phyloP scores from a whole-genome alignment of 2,888 invertebrate species.

The Lycophotia porphyrea region DNA sequence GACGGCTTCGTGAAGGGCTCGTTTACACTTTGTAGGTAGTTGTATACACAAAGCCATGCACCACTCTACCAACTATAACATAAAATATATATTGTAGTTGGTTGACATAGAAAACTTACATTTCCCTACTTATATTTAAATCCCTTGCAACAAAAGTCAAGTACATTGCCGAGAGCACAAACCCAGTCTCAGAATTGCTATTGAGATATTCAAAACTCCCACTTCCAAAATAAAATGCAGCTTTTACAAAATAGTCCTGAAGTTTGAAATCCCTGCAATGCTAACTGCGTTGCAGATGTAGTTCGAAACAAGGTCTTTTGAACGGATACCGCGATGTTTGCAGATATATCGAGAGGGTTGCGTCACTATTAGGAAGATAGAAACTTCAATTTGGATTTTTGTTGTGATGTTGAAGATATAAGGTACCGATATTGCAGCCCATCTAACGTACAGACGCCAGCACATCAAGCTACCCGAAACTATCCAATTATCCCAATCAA shows the following conservation, averaged over 20 bases:
- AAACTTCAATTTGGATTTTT: background rate
- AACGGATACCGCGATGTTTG: slow-evolving; percentile 9
- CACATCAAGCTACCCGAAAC: too few species aligned
- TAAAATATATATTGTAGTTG: background rate
- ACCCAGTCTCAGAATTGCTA: background rate
- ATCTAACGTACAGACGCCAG: too few species aligned
- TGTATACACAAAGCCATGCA: background rate
- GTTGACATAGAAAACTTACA: background rate
- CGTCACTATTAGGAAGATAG: background rate
- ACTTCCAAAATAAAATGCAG: slow-evolving; percentile 20
- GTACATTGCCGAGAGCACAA: background rate
- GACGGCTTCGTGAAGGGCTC: too few species aligned
- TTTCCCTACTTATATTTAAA: background rate
- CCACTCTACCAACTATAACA: background rate
- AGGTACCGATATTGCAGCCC: background rate
- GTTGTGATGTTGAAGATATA: background rate
- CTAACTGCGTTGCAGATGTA: slow-evolving; percentile 48
- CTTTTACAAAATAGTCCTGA: background rate
- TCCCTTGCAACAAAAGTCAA: background rate
- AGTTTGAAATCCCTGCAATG: slow-evolving; percentile 34
- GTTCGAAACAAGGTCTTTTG: slow-evolving; percentile 30
- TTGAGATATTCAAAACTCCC: background rate
- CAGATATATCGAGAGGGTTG: slow-evolving; percentile 8
- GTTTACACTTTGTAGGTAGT: background rate
- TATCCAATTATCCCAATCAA: too few species aligned